A percentile compares a stretch with the other conserved stretches of the same genome.
phyloP scores from a whole-genome alignment of 2,113 vertebrate species.

The Anguilla japonica region DNA sequence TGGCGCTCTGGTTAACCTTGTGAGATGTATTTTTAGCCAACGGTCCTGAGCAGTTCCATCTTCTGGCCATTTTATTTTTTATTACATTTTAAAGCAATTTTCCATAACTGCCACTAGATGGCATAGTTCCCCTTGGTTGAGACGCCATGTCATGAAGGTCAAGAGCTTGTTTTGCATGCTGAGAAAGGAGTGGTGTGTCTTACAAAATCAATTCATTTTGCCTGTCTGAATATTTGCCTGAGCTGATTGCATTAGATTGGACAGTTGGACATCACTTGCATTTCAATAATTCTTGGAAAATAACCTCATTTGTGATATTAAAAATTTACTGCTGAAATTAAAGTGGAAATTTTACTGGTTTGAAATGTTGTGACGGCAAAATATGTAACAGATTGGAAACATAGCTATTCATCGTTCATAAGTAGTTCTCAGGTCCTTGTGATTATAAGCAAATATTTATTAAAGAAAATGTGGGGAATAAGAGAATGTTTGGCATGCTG shows the following conservation, averaged over 20 bases:
- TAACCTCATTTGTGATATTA: not conserved
- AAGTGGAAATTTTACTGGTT: not conserved
- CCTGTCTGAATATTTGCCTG: not conserved
- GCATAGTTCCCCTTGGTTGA: not conserved
- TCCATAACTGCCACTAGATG: not conserved
- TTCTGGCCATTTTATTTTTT: not conserved
- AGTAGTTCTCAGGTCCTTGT: too few species aligned
- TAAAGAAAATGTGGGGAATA: too few species aligned
- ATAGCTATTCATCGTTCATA: too few species aligned
- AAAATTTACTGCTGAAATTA: not conserved
- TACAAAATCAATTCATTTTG: not conserved
- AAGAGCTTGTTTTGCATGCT: not conserved
- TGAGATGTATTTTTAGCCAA: not conserved
- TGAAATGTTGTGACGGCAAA: not conserved
- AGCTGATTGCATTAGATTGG: not conserved
- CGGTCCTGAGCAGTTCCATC: not conserved
- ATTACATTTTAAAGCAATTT: not conserved
- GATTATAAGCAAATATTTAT: too few species aligned
- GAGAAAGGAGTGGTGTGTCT: not conserved
- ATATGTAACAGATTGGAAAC: not conserved
- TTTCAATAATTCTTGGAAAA: not conserved
- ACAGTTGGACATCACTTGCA: not conserved
- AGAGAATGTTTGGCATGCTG: too few species aligned
- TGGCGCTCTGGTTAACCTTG: not conserved
- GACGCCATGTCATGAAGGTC: not conserved